phyloP scores from a whole-genome alignment of 2,888 invertebrate species.

The Phasia obesa region DNA sequence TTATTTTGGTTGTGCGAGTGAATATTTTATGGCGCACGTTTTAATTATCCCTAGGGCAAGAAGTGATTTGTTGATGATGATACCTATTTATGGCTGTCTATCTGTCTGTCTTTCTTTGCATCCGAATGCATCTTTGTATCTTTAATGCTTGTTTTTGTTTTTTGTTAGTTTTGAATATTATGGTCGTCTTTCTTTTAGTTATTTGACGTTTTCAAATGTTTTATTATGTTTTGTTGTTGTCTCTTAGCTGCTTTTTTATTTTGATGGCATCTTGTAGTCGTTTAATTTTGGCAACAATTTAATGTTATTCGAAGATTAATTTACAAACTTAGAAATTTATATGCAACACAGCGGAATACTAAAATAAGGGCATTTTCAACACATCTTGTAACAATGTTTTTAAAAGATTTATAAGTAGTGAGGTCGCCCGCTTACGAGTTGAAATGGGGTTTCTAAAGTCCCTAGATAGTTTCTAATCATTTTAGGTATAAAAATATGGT shows the following conservation, averaged over 20 bases:
- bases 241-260: slow-evolving; percentile 40
- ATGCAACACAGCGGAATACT: slow-evolving; percentile 36
- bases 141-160: slow-evolving; percentile 15
- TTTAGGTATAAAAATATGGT: too few relatives aligned
- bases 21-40: slow-evolving; percentile 63
- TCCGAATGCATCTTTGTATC: background rate
- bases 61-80: slow-evolving; percentile 64
- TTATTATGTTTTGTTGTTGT: slow-evolving; percentile 43
- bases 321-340: slow-evolving; percentile 61
- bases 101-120: background rate
- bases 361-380: slow-evolving; percentile 27
- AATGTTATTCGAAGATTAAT: slow-evolving; percentile 70
- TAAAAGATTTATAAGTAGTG: too few relatives aligned
- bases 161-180: slow-evolving; percentile 33
- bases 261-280: slow-evolving; percentile 65
- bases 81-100: slow-evolving; percentile 37
- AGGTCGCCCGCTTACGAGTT: too few relatives aligned
- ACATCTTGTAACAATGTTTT: too few relatives aligned
- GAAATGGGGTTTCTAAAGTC: too few relatives aligned
- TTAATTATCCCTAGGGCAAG: slow-evolving; percentile 70
- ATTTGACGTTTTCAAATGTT: slow-evolving; percentile 65
- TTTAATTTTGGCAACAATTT: slow-evolving; percentile 68
- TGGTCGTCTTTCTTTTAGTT: slow-evolving; percentile 52
- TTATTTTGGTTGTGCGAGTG: slow-evolving; percentile 14
- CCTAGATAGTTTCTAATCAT: too few relatives aligned